Evolutionary conservation across 1,140 invertebrate species (phyloP).

Genomic region (Conus betulinus): DNA sequence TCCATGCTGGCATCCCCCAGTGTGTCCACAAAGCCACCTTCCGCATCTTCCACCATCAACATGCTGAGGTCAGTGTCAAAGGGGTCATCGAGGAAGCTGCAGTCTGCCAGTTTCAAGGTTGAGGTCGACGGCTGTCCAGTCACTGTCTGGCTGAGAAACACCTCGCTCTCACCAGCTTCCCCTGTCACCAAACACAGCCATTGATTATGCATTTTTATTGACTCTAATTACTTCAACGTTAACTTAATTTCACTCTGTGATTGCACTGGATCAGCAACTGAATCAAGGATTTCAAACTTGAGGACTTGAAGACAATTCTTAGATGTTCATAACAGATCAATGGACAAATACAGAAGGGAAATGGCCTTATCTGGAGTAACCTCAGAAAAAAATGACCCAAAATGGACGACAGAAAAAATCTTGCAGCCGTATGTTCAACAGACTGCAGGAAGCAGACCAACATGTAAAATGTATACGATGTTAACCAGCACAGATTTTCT

Average conservation of each 20-base stretch:
- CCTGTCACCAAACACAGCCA: background rate
- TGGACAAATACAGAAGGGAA: no score
- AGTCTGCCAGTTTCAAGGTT: background rate
- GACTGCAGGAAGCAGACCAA: no score
- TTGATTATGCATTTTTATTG: background rate
- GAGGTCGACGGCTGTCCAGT: conserved; percentile 8
- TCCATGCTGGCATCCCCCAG: conserved; percentile 57
- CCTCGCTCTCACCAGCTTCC: conserved; percentile 4
- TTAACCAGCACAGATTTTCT: no score
- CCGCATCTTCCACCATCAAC: background rate
- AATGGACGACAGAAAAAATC: no score
- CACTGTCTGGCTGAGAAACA: background rate
- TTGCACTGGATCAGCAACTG: background rate
- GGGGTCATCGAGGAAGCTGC: background rate
- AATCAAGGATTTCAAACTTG: background rate
- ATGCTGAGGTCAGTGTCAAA: conserved; percentile 13
- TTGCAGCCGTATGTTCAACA: no score
- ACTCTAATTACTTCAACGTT: background rate
- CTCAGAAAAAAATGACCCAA: no score
- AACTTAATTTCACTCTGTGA: background rate
- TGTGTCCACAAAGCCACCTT: conserved; percentile 38
- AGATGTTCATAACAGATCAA: no score
- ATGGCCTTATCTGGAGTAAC: no score
- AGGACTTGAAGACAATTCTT: no score
- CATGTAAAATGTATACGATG: no score